Evolutionary conservation across 2,797 vertebrate genomes (phyloP), one percentile per base, ranked within the genome.

Genomic region (Semotilus atromaculatus): DNA sequence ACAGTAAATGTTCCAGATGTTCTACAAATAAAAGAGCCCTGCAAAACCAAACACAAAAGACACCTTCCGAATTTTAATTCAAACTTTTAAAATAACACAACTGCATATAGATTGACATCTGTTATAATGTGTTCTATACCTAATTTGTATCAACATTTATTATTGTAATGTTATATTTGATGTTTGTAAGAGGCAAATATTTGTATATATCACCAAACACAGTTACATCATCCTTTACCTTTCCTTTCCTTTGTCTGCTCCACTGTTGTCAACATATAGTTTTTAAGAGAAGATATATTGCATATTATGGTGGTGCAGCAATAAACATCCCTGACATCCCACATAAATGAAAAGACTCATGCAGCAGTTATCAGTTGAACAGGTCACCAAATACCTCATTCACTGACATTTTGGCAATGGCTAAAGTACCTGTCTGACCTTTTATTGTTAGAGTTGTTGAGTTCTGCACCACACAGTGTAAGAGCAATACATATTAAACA

Each of bases 341-440:
- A 82, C 55, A 74, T 73, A 82, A 48, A 82, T 45, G 21, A 62
- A 81, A 73, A 74, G 31, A 40, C 55, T 55, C 55, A 34, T 29
- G 34, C 36, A 40, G 34, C 48, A 70, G 70, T 81, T 70, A 58
- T 81, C 79, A 81, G 66, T 55, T 53, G 55, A 34, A 73, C 38
- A 31, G 55, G 80, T 62, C 55, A 74, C 14, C 81, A 23, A 75
- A 74, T 74, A 75, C 71, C 3, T 83, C 36, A 70, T 55, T 83
- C 73, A 67, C 45, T 67, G 81, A 67, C 72, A 76, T 76, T 67
- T 76, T 36, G 36, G 64, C 34, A 76, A 18, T 76, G 72, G 72
- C 73, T 76, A 78, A 84, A 60, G 64, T 60, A 45, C 38, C 82
- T 70, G 29, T 78, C 64, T 78, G 66, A 84, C 74, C 74, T 78